phyloP scores from a whole-genome alignment of 2,888 invertebrate genomes.

The Agriopis marginaria region DNA sequence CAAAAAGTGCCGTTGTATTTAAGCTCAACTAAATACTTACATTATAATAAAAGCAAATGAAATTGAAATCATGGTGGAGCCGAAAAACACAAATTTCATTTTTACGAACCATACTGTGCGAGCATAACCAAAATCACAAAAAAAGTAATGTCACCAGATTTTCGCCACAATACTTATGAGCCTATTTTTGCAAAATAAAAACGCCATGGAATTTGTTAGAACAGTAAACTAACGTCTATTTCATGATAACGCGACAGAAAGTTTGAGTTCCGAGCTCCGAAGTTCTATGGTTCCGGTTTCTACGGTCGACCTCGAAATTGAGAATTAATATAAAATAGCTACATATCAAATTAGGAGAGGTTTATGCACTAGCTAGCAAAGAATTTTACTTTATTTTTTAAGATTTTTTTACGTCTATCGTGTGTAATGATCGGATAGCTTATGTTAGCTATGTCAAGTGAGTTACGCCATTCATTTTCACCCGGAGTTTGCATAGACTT shows the following conservation, averaged over 20 bases:
- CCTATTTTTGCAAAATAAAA: slow-evolving; percentile 3
- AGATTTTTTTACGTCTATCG: slow-evolving; percentile 20
- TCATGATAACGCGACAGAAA: slow-evolving; percentile 62
- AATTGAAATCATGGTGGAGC: background rate
- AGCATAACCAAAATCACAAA: background rate
- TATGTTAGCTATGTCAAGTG: slow-evolving; percentile 1
- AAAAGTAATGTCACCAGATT: background rate
- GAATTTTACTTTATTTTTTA: slow-evolving; percentile 48
- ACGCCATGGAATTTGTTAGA: slow-evolving; percentile 8
- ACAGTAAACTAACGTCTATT: slow-evolving; percentile 39
- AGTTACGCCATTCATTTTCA: slow-evolving; percentile 62
- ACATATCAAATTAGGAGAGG: slow-evolving; percentile 73
- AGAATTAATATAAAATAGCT: slow-evolving; percentile 75
- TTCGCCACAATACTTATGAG: background rate
- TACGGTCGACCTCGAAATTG: slow-evolving; percentile 66
- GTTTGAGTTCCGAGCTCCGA: slow-evolving; percentile 55
- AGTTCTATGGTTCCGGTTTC: slow-evolving; percentile 72
- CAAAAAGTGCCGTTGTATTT: background rate
- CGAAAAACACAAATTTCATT: background rate
- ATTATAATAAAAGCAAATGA: background rate
- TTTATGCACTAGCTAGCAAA: slow-evolving; percentile 72
- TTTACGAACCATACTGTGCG: background rate
- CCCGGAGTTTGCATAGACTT: slow-evolving; percentile 57
- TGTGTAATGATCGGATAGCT: background rate
- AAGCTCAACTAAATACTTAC: background rate